A percentile compares a stretch with the other conserved stretches of the same genome.
Evolutionary conservation across 2,113 vertebrate genomes (phyloP).

Genomic region (Epinephelus fuscoguttatus): DNA sequence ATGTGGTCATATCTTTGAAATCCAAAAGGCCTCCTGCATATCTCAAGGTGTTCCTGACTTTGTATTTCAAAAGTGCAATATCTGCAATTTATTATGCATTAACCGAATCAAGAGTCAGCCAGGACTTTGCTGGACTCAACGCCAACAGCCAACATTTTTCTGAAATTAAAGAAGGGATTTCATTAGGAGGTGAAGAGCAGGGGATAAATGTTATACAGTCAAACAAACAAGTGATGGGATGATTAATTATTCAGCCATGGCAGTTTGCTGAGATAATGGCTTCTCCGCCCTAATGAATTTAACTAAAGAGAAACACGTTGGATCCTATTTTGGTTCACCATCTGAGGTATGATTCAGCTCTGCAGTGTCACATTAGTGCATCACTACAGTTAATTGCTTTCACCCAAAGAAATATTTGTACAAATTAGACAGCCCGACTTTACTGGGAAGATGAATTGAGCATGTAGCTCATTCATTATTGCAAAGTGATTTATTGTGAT

Average conservation of each 20-base stretch:
- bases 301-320: slow-evolving; percentile 68
- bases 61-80: slow-evolving; percentile 50
- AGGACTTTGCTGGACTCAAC: slow-evolving; percentile 41
- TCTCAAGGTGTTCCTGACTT: slow-evolving; percentile 68
- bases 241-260: slow-evolving; percentile 82
- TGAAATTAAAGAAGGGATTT: slow-evolving; percentile 74
- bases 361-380: slow-evolving; percentile 63
- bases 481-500: slow-evolving; percentile 59
- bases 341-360: slow-evolving; percentile 61
- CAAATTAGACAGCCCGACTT: slow-evolving; percentile 65
- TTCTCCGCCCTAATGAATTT: slow-evolving; percentile 73
- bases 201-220: slow-evolving; percentile 77
- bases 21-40: slow-evolving; percentile 10
- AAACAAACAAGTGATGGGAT: slow-evolving; percentile 80
- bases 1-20: not conserved
- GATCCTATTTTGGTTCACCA: slow-evolving; percentile 61
- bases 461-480: slow-evolving; percentile 67
- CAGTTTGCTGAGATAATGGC: slow-evolving; percentile 80
- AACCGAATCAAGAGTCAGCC: slow-evolving; percentile 54
- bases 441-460: slow-evolving; percentile 62
- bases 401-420: slow-evolving; percentile 78
- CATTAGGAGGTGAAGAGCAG: slow-evolving; percentile 54
- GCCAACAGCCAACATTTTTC: slow-evolving; percentile 57
- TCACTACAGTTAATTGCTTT: slow-evolving; percentile 74
- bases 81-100: slow-evolving; percentile 73